Conservation (phyloP, 2,113 vertebrate species). For the Dromaius novaehollandiae region DNA sequence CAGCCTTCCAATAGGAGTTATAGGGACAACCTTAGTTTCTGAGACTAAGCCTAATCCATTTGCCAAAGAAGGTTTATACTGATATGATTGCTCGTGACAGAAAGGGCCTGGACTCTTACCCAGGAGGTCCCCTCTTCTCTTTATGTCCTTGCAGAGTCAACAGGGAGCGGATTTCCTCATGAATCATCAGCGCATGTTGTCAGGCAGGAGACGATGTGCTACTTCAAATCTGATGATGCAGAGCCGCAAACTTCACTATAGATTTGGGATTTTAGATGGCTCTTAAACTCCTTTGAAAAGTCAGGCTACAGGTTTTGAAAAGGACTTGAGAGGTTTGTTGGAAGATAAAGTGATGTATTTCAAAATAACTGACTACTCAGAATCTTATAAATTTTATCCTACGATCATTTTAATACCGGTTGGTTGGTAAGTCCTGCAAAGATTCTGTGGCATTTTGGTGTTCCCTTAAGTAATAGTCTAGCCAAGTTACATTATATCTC, state of each 20-base stretch:
- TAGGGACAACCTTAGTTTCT: background rate
- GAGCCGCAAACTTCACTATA: conserved; percentile 13
- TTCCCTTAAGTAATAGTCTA: background rate
- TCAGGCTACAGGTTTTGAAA: background rate
- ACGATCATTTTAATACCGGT: background rate
- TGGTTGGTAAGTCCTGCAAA: background rate
- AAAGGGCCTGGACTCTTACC: conserved; percentile 15
- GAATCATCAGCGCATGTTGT: background rate
- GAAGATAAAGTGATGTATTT: background rate
- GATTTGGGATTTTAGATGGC: background rate
- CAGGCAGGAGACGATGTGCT: background rate
- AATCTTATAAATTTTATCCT: background rate
- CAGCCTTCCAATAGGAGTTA: background rate
- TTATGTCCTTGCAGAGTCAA: background rate
- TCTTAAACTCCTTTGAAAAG: background rate
- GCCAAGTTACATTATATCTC: background rate
- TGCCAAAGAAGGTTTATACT: background rate
- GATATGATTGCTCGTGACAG: conserved; percentile 9
- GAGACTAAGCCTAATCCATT: background rate
- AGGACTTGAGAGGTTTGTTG: background rate
- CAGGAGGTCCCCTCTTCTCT: background rate
- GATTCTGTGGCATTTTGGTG: background rate
- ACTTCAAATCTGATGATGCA: background rate
- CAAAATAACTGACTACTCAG: background rate
- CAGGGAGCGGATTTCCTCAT: conserved; percentile 33